Conservation (phyloP, 2,888 invertebrate genomes). For the Pristionchus arcanus region DNA sequence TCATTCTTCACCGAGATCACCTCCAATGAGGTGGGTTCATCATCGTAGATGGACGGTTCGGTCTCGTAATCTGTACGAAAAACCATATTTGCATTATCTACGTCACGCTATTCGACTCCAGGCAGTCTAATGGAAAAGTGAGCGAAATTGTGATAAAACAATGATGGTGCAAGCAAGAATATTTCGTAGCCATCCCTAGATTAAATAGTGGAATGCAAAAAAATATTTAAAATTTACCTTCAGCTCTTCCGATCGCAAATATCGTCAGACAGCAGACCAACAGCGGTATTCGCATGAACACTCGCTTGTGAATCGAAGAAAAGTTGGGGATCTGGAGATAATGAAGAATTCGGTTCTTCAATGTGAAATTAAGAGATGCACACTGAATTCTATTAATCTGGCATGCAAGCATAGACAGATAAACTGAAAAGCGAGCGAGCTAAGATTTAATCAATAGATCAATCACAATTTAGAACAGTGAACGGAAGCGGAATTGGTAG, state of each 20-base stretch:
- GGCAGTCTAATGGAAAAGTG: too few relatives aligned
- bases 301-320: not conserved
- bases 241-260: not conserved
- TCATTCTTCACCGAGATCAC: conserved; percentile 53
- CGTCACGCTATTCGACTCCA: too few relatives aligned
- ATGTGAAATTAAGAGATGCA: too few relatives aligned
- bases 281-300: not conserved
- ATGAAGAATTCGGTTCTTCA: too few relatives aligned
- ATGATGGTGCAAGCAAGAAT: too few relatives aligned
- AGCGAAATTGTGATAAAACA: too few relatives aligned
- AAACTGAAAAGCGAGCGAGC: not conserved
- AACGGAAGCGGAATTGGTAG: not conserved
- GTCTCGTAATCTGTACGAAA: conserved; percentile 19
- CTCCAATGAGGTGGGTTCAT: not conserved
- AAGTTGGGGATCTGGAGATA: not conserved
- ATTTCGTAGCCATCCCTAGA: too few relatives aligned
- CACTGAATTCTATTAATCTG: too few relatives aligned
- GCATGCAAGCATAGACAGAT: too few relatives aligned
- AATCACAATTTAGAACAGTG: conserved; percentile 15
- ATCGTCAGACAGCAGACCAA: not conserved
- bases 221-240: too few relatives aligned
- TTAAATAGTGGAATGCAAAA: too few relatives aligned
- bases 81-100: too few relatives aligned
- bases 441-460: not conserved
- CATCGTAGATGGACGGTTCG: conserved; percentile 15